Percentiles rank a stretch among this genome's conserved stretches.
Conservation (phyloP, 2,888 invertebrate species). For the Drosophila neotestacea region DNA sequence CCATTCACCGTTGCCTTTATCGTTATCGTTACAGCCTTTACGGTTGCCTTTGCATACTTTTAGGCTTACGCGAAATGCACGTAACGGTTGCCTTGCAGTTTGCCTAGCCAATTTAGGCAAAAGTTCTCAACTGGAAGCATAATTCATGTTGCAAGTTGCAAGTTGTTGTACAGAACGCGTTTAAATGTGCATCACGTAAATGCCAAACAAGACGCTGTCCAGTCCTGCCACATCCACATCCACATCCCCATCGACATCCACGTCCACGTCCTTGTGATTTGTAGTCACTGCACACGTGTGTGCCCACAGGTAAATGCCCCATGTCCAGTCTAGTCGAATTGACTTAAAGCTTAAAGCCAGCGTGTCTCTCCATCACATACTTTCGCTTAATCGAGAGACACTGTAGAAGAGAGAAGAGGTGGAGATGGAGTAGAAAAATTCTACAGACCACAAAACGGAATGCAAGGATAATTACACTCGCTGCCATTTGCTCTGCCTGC, state of each 20-base stretch:
- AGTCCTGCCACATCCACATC: constrained; percentile 35
- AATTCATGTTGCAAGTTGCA: constrained; percentile 70
- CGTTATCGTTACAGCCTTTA: constrained; percentile 2
- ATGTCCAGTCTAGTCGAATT: constrained; percentile 44
- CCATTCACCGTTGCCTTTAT: not conserved
- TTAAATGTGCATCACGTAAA: constrained; percentile 79
- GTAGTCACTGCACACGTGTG: constrained; percentile 56
- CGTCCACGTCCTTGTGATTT: constrained; percentile 57
- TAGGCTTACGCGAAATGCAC: constrained; percentile 59
- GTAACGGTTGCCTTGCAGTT: constrained; percentile 63
- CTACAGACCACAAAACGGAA: constrained; percentile 61
- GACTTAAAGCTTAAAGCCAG: constrained; percentile 48
- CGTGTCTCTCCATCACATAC: constrained; percentile 30
- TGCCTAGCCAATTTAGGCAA: constrained; percentile 68
- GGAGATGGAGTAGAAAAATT: constrained; percentile 20
- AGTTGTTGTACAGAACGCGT: constrained; percentile 43
- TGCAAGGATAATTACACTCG: constrained; percentile 66
- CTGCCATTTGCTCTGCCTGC: constrained; percentile 39
- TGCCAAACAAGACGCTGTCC: constrained; percentile 71
- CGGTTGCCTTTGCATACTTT: constrained; percentile 56
- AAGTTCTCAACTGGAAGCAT: constrained; percentile 69
- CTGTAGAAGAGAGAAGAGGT: not conserved
- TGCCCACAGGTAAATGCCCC: constrained; percentile 47
- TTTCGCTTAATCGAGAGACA: constrained; percentile 56
- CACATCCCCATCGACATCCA: constrained; percentile 32